phyloP scores from a whole-genome alignment of 30 jellyfish, hydroid and myxozoan species.

The Aurelia coerulea region DNA sequence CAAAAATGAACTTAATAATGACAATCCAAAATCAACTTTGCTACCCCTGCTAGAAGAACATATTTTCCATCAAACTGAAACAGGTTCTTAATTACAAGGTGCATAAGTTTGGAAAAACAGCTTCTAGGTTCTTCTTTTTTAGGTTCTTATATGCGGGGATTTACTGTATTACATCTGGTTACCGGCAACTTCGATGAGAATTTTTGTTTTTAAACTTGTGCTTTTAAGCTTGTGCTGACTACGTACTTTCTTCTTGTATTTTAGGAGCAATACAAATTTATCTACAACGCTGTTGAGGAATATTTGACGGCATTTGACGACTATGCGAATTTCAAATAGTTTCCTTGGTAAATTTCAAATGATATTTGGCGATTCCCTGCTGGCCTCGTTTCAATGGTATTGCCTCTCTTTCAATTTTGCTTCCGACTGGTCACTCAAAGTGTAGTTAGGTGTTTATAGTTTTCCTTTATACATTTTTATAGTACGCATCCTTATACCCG shows the following conservation, averaged over 20 bases:
- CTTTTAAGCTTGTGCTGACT: not conserved
- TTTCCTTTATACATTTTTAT: not conserved
- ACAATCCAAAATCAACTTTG: too few relatives aligned
- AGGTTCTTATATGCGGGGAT: too few relatives aligned
- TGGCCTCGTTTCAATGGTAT: too few relatives aligned
- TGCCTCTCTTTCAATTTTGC: too few relatives aligned
- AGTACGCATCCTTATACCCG: constrained; percentile 7
- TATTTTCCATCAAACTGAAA: too few relatives aligned
- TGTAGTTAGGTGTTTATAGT: not conserved
- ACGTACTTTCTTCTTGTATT: not conserved
- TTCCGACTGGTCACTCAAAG: constrained; percentile 2
- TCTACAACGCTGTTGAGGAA: constrained; percentile 82
- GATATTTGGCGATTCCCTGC: too few relatives aligned
- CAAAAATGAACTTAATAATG: too few relatives aligned
- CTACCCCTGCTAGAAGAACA: too few relatives aligned
- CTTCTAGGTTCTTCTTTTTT: too few relatives aligned
- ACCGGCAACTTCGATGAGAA: not conserved
- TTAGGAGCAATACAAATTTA: constrained; percentile 87
- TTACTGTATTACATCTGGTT: not conserved
- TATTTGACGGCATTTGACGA: constrained; percentile 88
- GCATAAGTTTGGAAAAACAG: too few relatives aligned
- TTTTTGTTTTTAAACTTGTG: not conserved
- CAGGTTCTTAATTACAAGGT: too few relatives aligned
- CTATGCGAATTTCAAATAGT: constrained; percentile 69
- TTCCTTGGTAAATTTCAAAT: not conserved